A percentile compares a stretch with the other conserved stretches of the same genome.
These are phyloP conservation scores for Pachypanchax playfairii DNA, from an alignment of 2,113 vertebrate species.

Conservation along the genomic window DNA sequence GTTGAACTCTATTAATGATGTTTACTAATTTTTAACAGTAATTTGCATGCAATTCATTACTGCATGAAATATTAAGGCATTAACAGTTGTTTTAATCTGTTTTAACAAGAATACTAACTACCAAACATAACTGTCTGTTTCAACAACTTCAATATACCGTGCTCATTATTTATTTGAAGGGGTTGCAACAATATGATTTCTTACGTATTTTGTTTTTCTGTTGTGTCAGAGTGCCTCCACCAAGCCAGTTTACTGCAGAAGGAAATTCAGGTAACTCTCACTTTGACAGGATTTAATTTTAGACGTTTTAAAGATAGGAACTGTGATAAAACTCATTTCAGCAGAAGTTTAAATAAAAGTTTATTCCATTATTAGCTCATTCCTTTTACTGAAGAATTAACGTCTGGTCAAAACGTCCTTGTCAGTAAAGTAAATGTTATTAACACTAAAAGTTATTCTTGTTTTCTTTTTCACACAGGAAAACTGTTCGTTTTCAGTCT, in stretches of 20 bases:
- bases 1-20: conserved; percentile 13
- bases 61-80: conserved; percentile 23
- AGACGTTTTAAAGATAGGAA: too few relatives aligned
- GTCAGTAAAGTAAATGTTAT: too few relatives aligned
- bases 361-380: too few relatives aligned
- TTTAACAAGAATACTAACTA: conserved; percentile 17
- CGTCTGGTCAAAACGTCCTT: too few relatives aligned
- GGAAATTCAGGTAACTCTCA: conserved; percentile 58
- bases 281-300: background rate
- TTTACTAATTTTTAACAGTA: conserved; percentile 22
- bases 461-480: too few relatives aligned
- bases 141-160: too few relatives aligned
- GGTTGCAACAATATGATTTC: background rate
- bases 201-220: conserved; percentile 12
- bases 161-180: too few relatives aligned
- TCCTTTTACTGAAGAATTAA: too few relatives aligned
- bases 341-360: too few relatives aligned
- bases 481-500: too few relatives aligned
- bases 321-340: background rate
- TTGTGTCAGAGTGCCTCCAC: conserved; percentile 68
- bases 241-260: conserved; percentile 57
- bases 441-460: too few relatives aligned
- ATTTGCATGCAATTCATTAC: conserved; percentile 33
- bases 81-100: conserved; percentile 5
- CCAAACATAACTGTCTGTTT: too few relatives aligned